phyloP scores from a whole-genome alignment of 2,888 invertebrate species.

The Creontiades dilutus region DNA sequence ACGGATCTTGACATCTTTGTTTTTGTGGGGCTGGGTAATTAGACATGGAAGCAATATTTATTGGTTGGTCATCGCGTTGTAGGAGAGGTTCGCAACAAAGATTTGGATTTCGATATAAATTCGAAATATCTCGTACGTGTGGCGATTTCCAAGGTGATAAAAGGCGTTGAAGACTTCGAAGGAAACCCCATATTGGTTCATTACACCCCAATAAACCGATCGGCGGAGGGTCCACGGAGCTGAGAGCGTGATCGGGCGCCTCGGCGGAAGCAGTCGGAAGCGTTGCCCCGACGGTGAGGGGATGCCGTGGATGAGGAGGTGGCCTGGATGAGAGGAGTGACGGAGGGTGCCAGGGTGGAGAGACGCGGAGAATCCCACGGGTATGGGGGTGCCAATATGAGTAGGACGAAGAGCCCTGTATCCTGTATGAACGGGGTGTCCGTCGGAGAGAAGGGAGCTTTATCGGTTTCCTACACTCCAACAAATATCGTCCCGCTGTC shows the following conservation, averaged over 20 bases:
- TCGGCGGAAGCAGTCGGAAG: slow-evolving; percentile 26
- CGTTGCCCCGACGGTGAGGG: not conserved
- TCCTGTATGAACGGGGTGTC: too few species aligned
- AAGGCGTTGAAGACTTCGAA: not conserved
- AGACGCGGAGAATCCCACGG: too few species aligned
- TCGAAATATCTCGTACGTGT: not conserved
- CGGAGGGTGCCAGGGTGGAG: too few species aligned
- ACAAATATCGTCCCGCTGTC: slow-evolving; percentile 48
- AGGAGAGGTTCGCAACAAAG: not conserved
- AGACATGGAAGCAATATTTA: too few species aligned
- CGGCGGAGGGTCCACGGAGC: slow-evolving; percentile 37
- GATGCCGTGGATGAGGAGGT: not conserved
- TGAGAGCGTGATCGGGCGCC: slow-evolving; percentile 12
- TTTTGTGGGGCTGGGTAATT: too few species aligned
- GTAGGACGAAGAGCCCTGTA: too few species aligned
- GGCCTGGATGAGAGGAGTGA: too few species aligned
- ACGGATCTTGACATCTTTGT: too few species aligned
- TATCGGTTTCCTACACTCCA: slow-evolving; percentile 56
- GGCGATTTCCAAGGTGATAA: not conserved
- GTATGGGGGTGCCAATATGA: too few species aligned
- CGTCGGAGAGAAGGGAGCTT: not conserved
- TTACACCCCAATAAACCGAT: slow-evolving; percentile 70
- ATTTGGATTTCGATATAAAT: not conserved
- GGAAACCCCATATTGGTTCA: slow-evolving; percentile 64
- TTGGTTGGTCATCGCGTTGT: too few species aligned